phyloP scores from a whole-genome alignment of 2,797 vertebrate species.

The Clamator glandarius region DNA sequence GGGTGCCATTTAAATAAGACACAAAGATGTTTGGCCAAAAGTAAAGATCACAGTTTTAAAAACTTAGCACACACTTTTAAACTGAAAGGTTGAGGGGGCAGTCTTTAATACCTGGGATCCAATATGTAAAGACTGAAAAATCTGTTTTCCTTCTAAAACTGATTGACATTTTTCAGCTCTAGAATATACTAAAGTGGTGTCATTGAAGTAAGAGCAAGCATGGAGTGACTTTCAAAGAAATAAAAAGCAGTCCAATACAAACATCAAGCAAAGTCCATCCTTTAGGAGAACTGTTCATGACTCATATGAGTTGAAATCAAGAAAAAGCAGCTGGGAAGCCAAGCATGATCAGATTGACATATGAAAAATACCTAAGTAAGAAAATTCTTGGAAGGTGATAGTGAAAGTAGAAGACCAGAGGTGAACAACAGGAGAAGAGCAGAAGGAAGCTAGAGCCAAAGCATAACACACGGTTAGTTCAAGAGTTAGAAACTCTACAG shows the following conservation, averaged over 20 bases:
- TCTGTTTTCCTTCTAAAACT: background rate
- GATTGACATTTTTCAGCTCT: background rate
- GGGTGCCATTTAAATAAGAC: background rate
- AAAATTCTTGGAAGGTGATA: background rate
- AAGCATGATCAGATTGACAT: background rate
- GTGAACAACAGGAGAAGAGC: background rate
- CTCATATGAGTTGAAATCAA: background rate
- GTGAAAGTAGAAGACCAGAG: background rate
- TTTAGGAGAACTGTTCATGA: background rate
- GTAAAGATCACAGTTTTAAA: background rate
- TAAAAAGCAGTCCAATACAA: background rate
- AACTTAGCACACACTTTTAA: background rate
- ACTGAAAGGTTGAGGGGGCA: background rate
- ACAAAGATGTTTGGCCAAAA: background rate
- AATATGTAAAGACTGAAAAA: background rate
- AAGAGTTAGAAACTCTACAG: background rate
- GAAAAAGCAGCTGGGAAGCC: background rate
- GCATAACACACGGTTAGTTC: background rate
- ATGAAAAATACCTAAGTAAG: background rate
- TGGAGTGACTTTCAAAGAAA: background rate
- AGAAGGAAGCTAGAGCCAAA: background rate
- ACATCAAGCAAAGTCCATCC: background rate
- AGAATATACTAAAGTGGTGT: background rate
- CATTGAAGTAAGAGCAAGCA: background rate
- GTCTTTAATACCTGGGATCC: background rate